phyloP scores from a whole-genome alignment of 2,797 vertebrate genomes.

The Hapalemur alaotrensis region DNA sequence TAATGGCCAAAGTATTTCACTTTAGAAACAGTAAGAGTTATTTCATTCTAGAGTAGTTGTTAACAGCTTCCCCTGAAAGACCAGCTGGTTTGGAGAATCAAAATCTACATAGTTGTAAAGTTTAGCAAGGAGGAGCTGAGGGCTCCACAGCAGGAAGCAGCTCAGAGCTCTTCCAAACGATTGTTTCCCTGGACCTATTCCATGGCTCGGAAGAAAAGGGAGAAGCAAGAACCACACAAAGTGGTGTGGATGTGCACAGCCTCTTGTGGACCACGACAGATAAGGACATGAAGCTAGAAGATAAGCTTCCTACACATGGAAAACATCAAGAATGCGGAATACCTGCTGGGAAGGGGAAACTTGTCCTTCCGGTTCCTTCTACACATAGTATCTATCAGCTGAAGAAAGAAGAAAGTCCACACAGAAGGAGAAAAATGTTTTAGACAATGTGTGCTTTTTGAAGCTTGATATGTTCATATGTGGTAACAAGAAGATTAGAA shows the following conservation, averaged over 20 bases:
- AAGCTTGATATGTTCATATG: background rate
- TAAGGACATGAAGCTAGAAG: background rate
- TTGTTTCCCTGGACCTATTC: background rate
- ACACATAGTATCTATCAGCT: background rate
- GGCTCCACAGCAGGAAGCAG: background rate
- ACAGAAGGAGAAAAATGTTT: background rate
- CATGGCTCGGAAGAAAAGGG: background rate
- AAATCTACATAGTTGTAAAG: background rate
- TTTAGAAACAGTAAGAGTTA: conserved; percentile 19
- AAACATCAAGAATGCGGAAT: too few relatives aligned
- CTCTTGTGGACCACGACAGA: background rate
- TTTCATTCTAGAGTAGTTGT: conserved; percentile 40
- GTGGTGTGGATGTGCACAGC: background rate
- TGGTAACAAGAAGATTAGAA: background rate
- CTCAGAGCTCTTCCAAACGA: background rate
- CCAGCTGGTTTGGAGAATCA: conserved; percentile 37
- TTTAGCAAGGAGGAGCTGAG: background rate
- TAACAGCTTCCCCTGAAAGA: conserved; percentile 26
- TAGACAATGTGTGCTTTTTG: background rate
- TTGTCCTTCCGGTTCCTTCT: background rate
- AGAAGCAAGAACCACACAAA: background rate
- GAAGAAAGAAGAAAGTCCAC: background rate
- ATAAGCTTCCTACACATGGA: background rate
- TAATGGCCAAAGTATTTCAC: conserved; percentile 26
- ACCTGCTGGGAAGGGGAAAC: accelerated